phyloP scores from a whole-genome alignment of 2,888 invertebrate species.

The Melanchra persicariae region DNA sequence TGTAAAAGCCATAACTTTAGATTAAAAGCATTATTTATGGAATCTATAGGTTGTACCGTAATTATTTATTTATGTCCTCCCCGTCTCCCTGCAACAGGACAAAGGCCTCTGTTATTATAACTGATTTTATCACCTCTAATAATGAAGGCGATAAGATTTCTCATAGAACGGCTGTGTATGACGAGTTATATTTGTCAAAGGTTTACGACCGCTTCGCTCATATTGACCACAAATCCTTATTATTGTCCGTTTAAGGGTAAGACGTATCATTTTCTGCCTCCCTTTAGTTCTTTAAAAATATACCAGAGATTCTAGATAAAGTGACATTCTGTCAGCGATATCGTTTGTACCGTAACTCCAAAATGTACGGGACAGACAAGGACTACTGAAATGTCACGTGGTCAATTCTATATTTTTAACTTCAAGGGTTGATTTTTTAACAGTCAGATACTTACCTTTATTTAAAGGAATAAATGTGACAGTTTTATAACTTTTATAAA shows the following conservation, averaged over 20 bases:
- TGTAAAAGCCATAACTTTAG: slow-evolving; percentile 15
- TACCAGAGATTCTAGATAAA: no score
- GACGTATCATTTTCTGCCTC: not conserved
- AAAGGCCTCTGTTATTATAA: slow-evolving; percentile 8
- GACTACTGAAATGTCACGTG: no score
- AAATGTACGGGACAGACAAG: no score
- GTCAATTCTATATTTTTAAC: no score
- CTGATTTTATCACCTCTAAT: slow-evolving; percentile 40
- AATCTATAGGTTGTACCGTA: not conserved
- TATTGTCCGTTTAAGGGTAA: slow-evolving; percentile 68
- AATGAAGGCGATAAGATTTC: slow-evolving; percentile 47
- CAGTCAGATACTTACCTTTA: no score
- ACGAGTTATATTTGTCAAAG: slow-evolving; percentile 46
- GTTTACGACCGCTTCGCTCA: slow-evolving; percentile 67
- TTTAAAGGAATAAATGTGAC: no score
- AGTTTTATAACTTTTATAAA: no score
- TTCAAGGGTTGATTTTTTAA: no score
- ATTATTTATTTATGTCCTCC: slow-evolving; percentile 34
- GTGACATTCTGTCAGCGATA: no score
- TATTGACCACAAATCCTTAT: slow-evolving; percentile 77
- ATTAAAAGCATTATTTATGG: slow-evolving; percentile 6
- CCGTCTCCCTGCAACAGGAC: not conserved
- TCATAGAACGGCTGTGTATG: slow-evolving; percentile 43
- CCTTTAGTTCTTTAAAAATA: not conserved
- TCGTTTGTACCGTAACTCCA: no score